Percentiles rank a stretch among this genome's conserved stretches.
Conservation (phyloP, 2,113 vertebrate genomes). For the Chinchilla lanigera region DNA sequence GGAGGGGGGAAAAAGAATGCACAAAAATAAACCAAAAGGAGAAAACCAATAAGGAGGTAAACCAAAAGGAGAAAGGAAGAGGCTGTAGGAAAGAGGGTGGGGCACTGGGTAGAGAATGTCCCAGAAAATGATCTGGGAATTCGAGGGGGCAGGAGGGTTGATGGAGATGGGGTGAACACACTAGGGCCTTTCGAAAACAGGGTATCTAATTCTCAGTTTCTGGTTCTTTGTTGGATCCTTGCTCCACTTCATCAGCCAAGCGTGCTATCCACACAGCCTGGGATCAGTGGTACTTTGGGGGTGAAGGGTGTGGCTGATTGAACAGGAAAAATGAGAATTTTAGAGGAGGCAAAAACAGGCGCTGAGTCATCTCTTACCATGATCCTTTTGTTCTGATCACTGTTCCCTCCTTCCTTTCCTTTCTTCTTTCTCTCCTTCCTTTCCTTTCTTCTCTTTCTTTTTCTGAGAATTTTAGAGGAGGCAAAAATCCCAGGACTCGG, state of each 20-base stretch:
- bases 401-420: no score
- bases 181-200: neutral
- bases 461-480: no score
- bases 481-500: no score
- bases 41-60: neutral
- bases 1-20: neutral
- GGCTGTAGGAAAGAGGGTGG: neutral
- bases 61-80: neutral
- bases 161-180: neutral
- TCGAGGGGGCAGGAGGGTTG: no score
- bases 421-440: no score
- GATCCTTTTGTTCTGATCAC: no score
- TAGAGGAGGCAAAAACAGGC: neutral
- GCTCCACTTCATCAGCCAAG: neutral
- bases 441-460: no score
- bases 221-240: neutral
- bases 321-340: neutral
- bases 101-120: neutral
- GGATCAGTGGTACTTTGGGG: neutral
- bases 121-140: neutral
- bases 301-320: neutral
- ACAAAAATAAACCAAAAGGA: neutral
- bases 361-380: no score
- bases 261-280: neutral
- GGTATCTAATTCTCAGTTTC: slow-evolving; percentile 7